Base-by-base conservation (phyloP, 2,113 vertebrate species). In the Gadus chalcogrammus region DNA sequence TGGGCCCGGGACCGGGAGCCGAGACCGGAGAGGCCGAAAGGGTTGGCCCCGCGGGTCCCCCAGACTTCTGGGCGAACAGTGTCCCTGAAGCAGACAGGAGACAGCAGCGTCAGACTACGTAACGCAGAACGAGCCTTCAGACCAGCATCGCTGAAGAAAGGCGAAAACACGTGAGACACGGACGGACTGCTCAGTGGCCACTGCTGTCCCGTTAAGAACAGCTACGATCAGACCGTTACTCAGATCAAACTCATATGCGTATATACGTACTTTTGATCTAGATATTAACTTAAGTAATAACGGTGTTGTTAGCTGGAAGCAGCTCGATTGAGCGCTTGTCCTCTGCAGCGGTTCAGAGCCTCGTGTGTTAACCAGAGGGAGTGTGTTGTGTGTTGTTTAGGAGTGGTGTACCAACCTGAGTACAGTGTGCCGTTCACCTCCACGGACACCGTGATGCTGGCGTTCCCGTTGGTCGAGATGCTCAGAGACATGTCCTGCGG, bases 371-470 rank as follows among this genome's bases (percentile, higher is more conserved):
- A 18, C 8, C 15, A 61, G n/a, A 6, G 16, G n/a, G 59, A n/a
- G 20, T 8, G 18, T 16, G 18, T 18, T 61, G 59, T 9, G 4
- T 18, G 3, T 11, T 5, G 31, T 35, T 4, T 4, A 35, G 4
- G 42, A 11, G 42, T 48, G 8, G 42, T 48, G 42, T 48, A 13
- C 42, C 2, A 13, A 93, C 92, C 92, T 87, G 92, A 92, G 82
- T 93, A 93, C 68, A 90, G 76, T 18, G 89, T 91, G 73, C 92
- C 92, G 11, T 93, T 93, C 69, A 93, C 92, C 71, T 93, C 92
- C 82, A 92, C 90, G n/a, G 92, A 93, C 65, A 93, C 90, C 4
- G 89, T 92, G 84, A 93, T 92, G 78, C 91, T 92, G 82, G 89
- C 80, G 28, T 84, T 88, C 56, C 92, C 91, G 67, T 88, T 91